These are phyloP conservation scores for Sinotaia quadrata DNA, from an alignment of 2,888 invertebrate species.

Conservation along the genomic window DNA sequence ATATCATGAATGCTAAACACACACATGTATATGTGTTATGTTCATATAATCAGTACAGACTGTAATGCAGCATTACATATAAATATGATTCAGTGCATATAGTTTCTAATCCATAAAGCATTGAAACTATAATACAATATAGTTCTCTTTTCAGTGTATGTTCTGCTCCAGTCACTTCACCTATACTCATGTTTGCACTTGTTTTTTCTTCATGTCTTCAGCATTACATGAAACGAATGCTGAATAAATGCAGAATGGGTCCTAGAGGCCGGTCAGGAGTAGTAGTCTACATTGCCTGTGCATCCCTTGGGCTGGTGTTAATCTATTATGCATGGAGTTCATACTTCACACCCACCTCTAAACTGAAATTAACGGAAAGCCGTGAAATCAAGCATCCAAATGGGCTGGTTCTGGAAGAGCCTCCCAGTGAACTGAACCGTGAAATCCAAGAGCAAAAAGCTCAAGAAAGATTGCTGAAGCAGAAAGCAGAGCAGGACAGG, in stretches of 20 bases:
- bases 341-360: background rate
- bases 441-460: background rate
- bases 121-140: too few relatives aligned
- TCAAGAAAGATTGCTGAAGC: conserved; percentile 11
- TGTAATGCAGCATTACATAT: too few relatives aligned
- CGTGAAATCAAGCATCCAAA: background rate
- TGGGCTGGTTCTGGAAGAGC: background rate
- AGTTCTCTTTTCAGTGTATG: too few relatives aligned
- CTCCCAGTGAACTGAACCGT: background rate
- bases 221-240: conserved; percentile 14
- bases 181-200: background rate
- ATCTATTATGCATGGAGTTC: conserved; percentile 23
- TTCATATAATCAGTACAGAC: too few relatives aligned
- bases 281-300: background rate
- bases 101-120: too few relatives aligned
- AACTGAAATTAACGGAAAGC: background rate
- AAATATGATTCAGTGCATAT: too few relatives aligned
- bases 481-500: conserved; percentile 17
- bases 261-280: conserved; percentile 16
- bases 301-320: background rate
- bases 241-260: conserved; percentile 13
- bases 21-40: too few relatives aligned
- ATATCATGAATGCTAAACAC: background rate
- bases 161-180: background rate
- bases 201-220: conserved; percentile 1